Conservation (phyloP, 64 coral and sea anemone genomes). For the Astreopora myriophthalma region DNA sequence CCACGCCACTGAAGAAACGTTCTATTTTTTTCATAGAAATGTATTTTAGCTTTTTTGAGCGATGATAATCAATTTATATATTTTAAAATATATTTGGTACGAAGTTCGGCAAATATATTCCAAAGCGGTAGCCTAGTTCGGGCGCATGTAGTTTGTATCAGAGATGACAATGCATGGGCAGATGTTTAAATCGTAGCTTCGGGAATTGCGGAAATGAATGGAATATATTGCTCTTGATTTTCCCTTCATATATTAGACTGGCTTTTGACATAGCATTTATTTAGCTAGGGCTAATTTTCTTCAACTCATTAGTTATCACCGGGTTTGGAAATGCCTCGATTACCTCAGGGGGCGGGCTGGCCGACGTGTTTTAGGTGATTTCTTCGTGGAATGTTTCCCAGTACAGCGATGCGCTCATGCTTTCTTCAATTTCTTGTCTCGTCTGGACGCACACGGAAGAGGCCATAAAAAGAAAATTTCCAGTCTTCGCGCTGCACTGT, state of each 20-base stretch:
- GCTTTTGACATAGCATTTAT: not conserved
- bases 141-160: no score
- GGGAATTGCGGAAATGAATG: not conserved
- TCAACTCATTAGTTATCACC: not conserved
- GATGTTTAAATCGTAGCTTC: not conserved
- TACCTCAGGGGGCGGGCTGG: not conserved
- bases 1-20: not conserved
- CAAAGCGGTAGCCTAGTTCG: not conserved
- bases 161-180: not conserved
- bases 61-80: not conserved
- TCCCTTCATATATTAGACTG: not conserved
- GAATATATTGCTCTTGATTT: not conserved
- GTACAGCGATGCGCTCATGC: not conserved
- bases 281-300: not conserved
- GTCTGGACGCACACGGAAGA: not conserved
- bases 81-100: not conserved
- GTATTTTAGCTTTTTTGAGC: not conserved
- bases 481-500: no score
- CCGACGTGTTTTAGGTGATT: not conserved
- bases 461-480: no score
- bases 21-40: not conserved
- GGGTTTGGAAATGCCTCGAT: not conserved
- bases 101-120: not conserved
- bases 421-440: not conserved
- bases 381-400: not conserved